Base-by-base conservation (phyloP, 2,888 invertebrate species). In the Polyommatus iphigenia region DNA sequence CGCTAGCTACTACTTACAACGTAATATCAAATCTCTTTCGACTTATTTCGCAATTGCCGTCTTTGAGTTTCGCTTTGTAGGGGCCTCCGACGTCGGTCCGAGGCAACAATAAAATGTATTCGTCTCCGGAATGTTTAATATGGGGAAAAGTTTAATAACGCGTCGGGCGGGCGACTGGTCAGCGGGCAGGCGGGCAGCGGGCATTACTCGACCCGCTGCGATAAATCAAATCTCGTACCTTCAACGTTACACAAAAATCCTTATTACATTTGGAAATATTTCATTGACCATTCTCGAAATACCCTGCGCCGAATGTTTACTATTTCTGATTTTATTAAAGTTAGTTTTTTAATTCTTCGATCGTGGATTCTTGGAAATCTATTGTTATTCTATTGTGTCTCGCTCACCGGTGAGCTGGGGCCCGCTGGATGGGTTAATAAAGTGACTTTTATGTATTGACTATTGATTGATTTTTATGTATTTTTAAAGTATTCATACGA, bases 91-190 rank as follows among this genome's bases (percentile, higher is more conserved):
- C 93, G 93, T 89, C 93, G 93, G 93, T 92, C 92, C 92, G 91
- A 92, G 91, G 92, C 94, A 92, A 93, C 94, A 94, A 94, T 94
- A 93, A 94, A 93, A 94, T 94, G 94, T 94, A 94, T 94, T 94
- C 94, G 94, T 94, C 92, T 93, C 92, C 92, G 94, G 94, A 94
- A 94, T 94, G 94, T 94, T 94, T 94, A 94, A 94, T 94, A 94
- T 94, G 94, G 94, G 94, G 94, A 94, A 94, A 94, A 94, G 94
- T 94, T 93, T 94, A 94, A 94, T 94, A 94, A 93, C 93, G 94
- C 93, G 93, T 91, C 93, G 92, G 92, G 88, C 89, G 84, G 84
- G 83, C 84, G 83, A 83, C 81, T 86, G 84, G 84, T 71, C 54
- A 54, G 54, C 54, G 71, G 72, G 89, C 92, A 91, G 90, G 54